These are phyloP conservation scores for Stenichneumon culpator DNA, from an alignment of 2,888 invertebrate genomes.

Conservation along the genomic window DNA sequence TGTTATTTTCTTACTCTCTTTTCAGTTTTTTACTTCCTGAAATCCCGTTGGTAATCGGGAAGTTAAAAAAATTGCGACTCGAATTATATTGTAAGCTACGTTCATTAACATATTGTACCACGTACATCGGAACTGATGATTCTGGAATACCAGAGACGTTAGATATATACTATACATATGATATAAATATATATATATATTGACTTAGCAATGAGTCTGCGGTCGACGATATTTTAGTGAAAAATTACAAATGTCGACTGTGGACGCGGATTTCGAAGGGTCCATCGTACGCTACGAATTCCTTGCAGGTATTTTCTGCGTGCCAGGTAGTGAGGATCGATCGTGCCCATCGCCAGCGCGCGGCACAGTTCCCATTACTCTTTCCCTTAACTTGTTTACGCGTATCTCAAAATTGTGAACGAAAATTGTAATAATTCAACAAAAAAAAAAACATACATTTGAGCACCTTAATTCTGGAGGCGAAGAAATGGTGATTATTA, in stretches of 20 bases:
- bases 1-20: slow-evolving; percentile 9
- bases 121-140: slow-evolving; percentile 42
- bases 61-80: slow-evolving; percentile 41
- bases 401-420: slow-evolving; percentile 20
- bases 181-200: slow-evolving; percentile 35
- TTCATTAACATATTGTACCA: slow-evolving; percentile 43
- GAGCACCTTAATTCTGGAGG: slow-evolving; percentile 13
- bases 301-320: slow-evolving; percentile 46
- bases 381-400: slow-evolving; percentile 20
- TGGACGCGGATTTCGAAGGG: slow-evolving; percentile 46
- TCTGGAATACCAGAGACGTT: slow-evolving; percentile 39
- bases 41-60: slow-evolving; percentile 43
- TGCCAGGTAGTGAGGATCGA: slow-evolving; percentile 54
- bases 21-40: slow-evolving; percentile 26
- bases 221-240: slow-evolving; percentile 57
- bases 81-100: slow-evolving; percentile 45
- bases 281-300: slow-evolving; percentile 57
- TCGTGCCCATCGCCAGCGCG: slow-evolving; percentile 31
- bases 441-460: slow-evolving; percentile 8
- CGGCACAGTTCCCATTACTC: slow-evolving; percentile 42
- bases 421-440: background rate
- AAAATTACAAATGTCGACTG: slow-evolving; percentile 53
- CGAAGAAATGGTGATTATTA: background rate
- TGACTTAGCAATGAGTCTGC: slow-evolving; percentile 45
- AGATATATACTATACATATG: slow-evolving; percentile 35